Percentiles rank a stretch among this genome's conserved stretches.
Conservation (phyloP, 2,888 invertebrate species). For the Drosophila tripunctata region DNA sequence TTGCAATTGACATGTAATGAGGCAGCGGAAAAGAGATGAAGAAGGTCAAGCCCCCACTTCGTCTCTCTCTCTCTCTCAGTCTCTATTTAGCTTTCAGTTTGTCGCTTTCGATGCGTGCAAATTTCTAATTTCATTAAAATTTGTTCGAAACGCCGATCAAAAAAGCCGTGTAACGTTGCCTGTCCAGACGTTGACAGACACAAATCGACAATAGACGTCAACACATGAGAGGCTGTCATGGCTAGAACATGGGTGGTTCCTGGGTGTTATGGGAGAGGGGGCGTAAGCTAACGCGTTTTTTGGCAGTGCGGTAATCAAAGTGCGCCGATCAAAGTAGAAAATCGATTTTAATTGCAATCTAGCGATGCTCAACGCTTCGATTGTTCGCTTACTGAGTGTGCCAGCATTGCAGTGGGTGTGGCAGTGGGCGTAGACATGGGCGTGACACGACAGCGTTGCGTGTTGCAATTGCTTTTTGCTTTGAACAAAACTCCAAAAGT, state of each 20-base stretch:
- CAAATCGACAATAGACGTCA: slow-evolving; percentile 80
- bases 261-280: background rate
- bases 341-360: slow-evolving; percentile 79
- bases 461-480: slow-evolving; percentile 44
- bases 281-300: background rate
- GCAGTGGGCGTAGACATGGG: slow-evolving; percentile 8
- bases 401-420: slow-evolving; percentile 10
- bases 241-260: background rate
- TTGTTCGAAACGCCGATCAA: slow-evolving; percentile 47
- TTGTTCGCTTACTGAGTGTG: slow-evolving; percentile 37
- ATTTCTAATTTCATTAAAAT: slow-evolving; percentile 80
- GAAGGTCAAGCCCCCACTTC: background rate
- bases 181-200: slow-evolving; percentile 73
- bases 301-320: slow-evolving; percentile 69
- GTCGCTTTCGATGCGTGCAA: slow-evolving; percentile 51
- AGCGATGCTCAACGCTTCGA: slow-evolving; percentile 50
- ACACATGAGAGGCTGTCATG: slow-evolving; percentile 29
- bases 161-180: slow-evolving; percentile 17
- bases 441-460: slow-evolving; percentile 22
- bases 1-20: slow-evolving; percentile 64
- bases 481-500: background rate
- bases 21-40: background rate
- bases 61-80: slow-evolving; percentile 21
- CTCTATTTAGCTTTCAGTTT: slow-evolving; percentile 26
- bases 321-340: slow-evolving; percentile 74